A percentile compares a stretch with the other conserved stretches of the same genome.
phyloP scores from a whole-genome alignment of 2,797 vertebrate genomes.

The Typhlichthys subterraneus region DNA sequence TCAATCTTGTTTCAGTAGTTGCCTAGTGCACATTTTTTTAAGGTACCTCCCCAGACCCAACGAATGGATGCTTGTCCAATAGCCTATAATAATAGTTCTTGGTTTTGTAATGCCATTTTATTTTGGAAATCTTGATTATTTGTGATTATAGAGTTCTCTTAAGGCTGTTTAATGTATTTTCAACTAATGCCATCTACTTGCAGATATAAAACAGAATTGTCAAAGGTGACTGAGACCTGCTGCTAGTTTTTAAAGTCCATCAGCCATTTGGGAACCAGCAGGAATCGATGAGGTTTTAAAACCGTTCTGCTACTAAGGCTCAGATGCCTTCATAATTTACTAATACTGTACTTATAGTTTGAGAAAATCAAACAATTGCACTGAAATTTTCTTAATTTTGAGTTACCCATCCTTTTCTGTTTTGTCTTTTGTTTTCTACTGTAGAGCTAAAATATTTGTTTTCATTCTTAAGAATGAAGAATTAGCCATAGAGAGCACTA shows the following conservation, averaged over 20 bases:
- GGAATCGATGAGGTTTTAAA: neutral
- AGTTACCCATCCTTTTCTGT: no score
- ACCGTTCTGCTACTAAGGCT: conserved; percentile 1
- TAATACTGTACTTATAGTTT: conserved; percentile 4
- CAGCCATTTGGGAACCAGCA: neutral
- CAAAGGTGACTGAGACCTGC: neutral
- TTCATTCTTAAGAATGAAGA: neutral
- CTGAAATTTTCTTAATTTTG: conserved; percentile 1
- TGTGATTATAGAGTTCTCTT: no score
- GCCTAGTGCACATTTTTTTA: no score
- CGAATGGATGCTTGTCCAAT: neutral
- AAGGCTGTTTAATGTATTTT: neutral
- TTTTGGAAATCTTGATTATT: no score
- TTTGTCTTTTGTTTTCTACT: conserved; percentile 1
- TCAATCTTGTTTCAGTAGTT: no score
- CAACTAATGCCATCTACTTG: neutral
- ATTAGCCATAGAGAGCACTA: neutral
- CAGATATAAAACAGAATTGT: neutral
- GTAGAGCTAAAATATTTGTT: conserved; percentile 8
- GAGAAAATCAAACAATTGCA: conserved; percentile 26
- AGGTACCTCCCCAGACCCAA: neutral
- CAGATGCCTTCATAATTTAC: conserved; percentile 5
- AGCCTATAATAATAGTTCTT: neutral
- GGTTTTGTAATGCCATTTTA: no score
- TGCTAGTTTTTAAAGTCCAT: neutral